These are phyloP conservation scores for Buathra laborator DNA, from an alignment of 2,888 invertebrate genomes.

Conservation along the genomic window DNA sequence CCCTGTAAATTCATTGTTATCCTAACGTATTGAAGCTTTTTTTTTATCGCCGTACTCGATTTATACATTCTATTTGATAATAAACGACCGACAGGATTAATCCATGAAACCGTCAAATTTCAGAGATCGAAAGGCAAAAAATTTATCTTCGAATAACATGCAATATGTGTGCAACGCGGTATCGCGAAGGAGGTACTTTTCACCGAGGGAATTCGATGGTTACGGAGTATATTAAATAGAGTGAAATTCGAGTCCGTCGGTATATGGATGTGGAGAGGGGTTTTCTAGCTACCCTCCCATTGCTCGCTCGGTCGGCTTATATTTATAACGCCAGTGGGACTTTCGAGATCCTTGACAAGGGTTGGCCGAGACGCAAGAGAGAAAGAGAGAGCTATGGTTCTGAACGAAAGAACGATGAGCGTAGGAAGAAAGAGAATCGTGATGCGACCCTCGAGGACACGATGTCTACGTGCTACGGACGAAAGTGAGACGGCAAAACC, in stretches of 20 bases:
- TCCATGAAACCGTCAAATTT: neutral
- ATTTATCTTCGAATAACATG: neutral
- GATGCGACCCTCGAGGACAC: slow-evolving; percentile 59
- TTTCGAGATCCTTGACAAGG: slow-evolving; percentile 55
- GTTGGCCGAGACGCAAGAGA: slow-evolving; percentile 18
- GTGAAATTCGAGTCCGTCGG: slow-evolving; percentile 37
- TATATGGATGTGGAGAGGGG: slow-evolving; percentile 12
- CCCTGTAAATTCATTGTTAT: neutral
- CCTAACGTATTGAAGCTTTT: too few relatives aligned
- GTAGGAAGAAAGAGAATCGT: slow-evolving; percentile 36
- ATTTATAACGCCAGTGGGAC: slow-evolving; percentile 64
- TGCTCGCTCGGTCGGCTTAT: slow-evolving; percentile 53
- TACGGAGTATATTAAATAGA: slow-evolving; percentile 40
- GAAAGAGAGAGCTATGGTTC: slow-evolving; percentile 18
- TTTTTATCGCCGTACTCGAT: too few relatives aligned
- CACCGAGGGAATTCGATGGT: slow-evolving; percentile 44
- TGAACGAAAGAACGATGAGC: slow-evolving; percentile 33
- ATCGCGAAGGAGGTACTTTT: neutral
- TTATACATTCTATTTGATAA: neutral
- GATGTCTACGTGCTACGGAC: slow-evolving; percentile 20
- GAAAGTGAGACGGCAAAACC: slow-evolving; percentile 41
- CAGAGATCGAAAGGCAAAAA: neutral
- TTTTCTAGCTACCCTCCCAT: slow-evolving; percentile 31
- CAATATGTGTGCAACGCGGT: neutral
- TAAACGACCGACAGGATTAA: neutral